phyloP scores from a whole-genome alignment of 1,140 invertebrate species.

The Dermatophagoides farinae region DNA sequence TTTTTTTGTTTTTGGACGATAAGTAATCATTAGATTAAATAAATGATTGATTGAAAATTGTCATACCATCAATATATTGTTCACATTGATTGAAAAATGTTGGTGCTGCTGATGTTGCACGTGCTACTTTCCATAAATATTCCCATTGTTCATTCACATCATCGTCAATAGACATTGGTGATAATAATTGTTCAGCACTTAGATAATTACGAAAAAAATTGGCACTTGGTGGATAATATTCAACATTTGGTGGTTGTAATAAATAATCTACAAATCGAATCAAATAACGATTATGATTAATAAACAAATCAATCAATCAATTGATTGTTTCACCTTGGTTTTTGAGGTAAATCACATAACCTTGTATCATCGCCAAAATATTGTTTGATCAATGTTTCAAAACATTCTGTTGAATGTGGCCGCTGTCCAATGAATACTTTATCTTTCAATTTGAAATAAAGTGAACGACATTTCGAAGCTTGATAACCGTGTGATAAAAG shows the following conservation, averaged over 20 bases:
- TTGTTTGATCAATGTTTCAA: conserved; percentile 70
- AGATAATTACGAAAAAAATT: conserved; percentile 85
- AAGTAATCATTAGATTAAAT: not conserved
- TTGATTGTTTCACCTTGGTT: not conserved
- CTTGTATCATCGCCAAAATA: conserved; percentile 58
- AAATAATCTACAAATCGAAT: conserved; percentile 38
- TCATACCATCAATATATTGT: not conserved
- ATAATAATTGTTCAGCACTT: conserved; percentile 41
- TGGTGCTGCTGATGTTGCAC: conserved; percentile 85
- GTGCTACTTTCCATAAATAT: conserved; percentile 56
- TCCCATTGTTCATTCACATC: not conserved
- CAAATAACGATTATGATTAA: not conserved
- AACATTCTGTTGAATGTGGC: conserved; percentile 60
- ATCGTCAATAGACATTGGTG: too few species aligned
- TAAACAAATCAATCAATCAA: not conserved
- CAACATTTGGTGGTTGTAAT: conserved; percentile 71
- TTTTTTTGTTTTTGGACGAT: too few species aligned
- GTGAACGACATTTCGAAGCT: conserved; percentile 36
- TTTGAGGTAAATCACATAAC: conserved; percentile 15
- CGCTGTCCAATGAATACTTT: conserved; percentile 56
- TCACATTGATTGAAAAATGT: conserved; percentile 54
- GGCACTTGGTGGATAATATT: conserved; percentile 74
- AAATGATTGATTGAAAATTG: not conserved
- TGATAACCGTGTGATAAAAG: conserved; percentile 3
- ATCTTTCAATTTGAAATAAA: conserved; percentile 84